A percentile compares a stretch with the other conserved stretches of the same genome.
Conservation (phyloP, 2,797 vertebrate genomes). For the Rhinophrynus dorsalis region DNA sequence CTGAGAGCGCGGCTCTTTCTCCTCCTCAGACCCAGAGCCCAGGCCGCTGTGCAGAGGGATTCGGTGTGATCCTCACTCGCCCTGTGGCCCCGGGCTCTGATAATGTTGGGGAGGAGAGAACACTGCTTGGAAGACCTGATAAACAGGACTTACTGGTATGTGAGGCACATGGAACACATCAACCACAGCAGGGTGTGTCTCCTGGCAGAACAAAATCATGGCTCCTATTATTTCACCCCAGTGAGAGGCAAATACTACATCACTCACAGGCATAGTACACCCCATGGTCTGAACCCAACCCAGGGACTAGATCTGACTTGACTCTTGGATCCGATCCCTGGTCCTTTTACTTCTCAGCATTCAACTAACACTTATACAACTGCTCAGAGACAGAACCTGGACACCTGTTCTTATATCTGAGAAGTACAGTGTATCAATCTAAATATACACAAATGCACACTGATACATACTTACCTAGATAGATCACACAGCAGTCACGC, state of each 20-base stretch:
- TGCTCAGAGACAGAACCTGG: too few species aligned
- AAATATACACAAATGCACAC: too few species aligned
- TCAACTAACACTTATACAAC: too few species aligned
- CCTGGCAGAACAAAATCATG: background rate
- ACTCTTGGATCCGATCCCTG: background rate
- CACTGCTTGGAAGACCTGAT: conserved; percentile 41
- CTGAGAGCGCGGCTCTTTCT: background rate
- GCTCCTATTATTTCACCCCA: background rate
- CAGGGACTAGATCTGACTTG: too few species aligned
- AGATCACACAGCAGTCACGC: too few species aligned
- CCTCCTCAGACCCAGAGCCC: background rate
- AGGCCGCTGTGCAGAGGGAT: background rate
- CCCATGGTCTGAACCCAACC: too few species aligned
- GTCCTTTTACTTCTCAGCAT: too few species aligned
- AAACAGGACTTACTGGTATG: conserved; percentile 8
- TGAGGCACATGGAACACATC: too few species aligned
- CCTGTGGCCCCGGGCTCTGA: conserved; percentile 10
- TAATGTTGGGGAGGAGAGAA: conserved; percentile 48
- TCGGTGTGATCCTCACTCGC: background rate
- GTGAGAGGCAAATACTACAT: background rate
- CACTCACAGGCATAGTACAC: background rate
- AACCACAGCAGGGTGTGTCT: background rate
- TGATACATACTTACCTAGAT: too few species aligned
- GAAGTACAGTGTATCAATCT: too few species aligned
- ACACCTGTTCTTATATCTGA: too few species aligned